Evolutionary conservation across 2,888 invertebrate genomes (phyloP).

Genomic region (Ectemnius lituratus): DNA sequence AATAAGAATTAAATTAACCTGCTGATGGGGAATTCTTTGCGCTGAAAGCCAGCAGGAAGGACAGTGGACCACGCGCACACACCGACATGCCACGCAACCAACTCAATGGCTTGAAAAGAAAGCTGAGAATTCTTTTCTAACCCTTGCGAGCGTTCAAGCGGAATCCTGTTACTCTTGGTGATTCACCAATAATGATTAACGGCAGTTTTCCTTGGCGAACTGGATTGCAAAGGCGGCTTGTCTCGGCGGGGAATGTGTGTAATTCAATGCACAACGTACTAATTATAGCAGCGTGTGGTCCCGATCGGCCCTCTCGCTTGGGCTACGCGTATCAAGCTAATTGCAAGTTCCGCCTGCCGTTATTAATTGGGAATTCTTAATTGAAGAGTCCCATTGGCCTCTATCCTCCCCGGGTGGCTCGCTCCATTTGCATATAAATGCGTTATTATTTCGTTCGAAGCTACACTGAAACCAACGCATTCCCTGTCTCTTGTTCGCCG

Average conservation of each 20-base stretch:
- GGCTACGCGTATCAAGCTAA: conserved; percentile 30
- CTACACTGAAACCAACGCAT: not conserved
- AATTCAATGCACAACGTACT: conserved; percentile 30
- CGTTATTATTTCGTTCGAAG: not conserved
- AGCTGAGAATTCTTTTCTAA: too few relatives aligned
- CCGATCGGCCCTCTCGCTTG: conserved; percentile 18
- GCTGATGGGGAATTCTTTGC: conserved; percentile 48
- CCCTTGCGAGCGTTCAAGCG: too few relatives aligned
- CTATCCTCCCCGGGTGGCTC: not conserved
- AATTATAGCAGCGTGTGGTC: conserved; percentile 43
- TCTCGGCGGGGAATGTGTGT: conserved; percentile 15
- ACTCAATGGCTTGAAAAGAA: too few relatives aligned
- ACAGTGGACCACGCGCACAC: conserved; percentile 22
- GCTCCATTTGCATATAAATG: conserved; percentile 4
- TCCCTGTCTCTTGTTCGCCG: too few relatives aligned
- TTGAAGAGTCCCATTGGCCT: conserved; percentile 21
- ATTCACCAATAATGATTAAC: conserved; percentile 29
- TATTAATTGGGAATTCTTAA: conserved; percentile 49
- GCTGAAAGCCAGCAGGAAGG: conserved; percentile 17
- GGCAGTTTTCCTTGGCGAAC: conserved; percentile 9
- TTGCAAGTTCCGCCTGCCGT: conserved; percentile 38
- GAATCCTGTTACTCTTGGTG: too few relatives aligned
- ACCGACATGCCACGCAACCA: conserved; percentile 17
- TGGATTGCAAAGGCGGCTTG: not conserved
- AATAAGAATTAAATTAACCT: conserved; percentile 62